These are phyloP conservation scores for Bombus picipes DNA, from an alignment of 1,140 invertebrate species.

Conservation along the genomic window DNA sequence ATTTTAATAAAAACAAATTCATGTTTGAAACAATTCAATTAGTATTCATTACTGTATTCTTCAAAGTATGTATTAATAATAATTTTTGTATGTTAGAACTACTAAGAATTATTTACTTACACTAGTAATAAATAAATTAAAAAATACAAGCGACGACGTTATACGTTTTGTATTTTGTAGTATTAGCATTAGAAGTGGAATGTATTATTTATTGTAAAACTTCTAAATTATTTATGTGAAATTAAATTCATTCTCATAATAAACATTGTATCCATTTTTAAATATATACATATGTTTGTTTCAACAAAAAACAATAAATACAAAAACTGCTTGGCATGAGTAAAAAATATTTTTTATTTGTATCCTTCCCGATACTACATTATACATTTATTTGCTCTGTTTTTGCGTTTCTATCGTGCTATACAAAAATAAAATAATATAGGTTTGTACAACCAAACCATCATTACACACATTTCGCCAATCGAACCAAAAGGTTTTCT, in stretches of 20 bases:
- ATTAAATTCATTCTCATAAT: not conserved
- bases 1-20: not conserved
- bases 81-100: not conserved
- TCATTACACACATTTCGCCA: not conserved
- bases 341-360: constrained; percentile 62
- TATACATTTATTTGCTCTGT: constrained; percentile 59
- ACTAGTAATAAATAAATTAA: not conserved
- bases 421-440: constrained; percentile 64
- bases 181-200: not conserved
- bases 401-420: constrained; percentile 36
- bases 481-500: constrained; percentile 12
- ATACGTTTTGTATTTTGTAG: not conserved
- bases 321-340: not conserved
- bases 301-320: not conserved
- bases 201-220: constrained; percentile 40
- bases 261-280: not conserved
- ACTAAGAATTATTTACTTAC: not conserved
- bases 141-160: not conserved
- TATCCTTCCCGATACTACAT: constrained; percentile 37
- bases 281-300: too few relatives aligned
- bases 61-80: not conserved
- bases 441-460: constrained; percentile 32
- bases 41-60: not conserved
- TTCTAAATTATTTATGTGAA: constrained; percentile 36
- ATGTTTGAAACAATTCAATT: not conserved